Evolutionary conservation across 1,140 invertebrate species (phyloP).

Genomic region (Calliopsis andreniformis): DNA sequence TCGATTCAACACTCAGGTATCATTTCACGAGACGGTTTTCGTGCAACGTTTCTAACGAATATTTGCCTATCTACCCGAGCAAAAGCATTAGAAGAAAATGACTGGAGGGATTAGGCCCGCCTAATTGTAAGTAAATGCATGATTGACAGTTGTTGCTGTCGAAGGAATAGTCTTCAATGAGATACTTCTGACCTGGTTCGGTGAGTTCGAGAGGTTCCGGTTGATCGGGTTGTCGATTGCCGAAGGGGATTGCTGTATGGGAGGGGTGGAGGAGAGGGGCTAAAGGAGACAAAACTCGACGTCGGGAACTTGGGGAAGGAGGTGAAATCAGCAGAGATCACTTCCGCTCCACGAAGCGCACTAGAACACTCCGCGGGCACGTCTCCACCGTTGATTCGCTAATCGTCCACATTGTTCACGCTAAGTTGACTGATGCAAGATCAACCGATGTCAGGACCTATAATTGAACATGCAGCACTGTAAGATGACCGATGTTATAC

Average conservation of each 20-base stretch:
- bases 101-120: conserved; percentile 74
- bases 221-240: conserved; percentile 74
- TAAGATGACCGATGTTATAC: conserved; percentile 12
- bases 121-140: conserved; percentile 75
- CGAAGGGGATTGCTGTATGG: conserved; percentile 33
- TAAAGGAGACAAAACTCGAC: conserved; percentile 45
- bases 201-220: conserved; percentile 75
- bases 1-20: not conserved
- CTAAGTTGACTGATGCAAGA: conserved; percentile 30
- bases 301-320: conserved; percentile 38
- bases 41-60: not conserved
- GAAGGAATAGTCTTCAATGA: conserved; percentile 63
- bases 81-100: conserved; percentile 70
- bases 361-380: conserved; percentile 54
- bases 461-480: not conserved
- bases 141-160: conserved; percentile 74
- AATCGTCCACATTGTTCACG: conserved; percentile 53
- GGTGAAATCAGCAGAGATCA: conserved; percentile 43
- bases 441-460: conserved; percentile 33
- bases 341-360: conserved; percentile 61
- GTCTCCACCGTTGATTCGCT: conserved; percentile 56
- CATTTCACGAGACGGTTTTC: not conserved
- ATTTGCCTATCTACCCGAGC: conserved; percentile 1
- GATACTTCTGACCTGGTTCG: conserved; percentile 72
- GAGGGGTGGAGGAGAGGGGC: not conserved